A percentile compares a stretch with the other conserved stretches of the same genome.
Evolutionary conservation across 2,113 vertebrate species (phyloP).

Genomic region (Australoheros scitulus): DNA sequence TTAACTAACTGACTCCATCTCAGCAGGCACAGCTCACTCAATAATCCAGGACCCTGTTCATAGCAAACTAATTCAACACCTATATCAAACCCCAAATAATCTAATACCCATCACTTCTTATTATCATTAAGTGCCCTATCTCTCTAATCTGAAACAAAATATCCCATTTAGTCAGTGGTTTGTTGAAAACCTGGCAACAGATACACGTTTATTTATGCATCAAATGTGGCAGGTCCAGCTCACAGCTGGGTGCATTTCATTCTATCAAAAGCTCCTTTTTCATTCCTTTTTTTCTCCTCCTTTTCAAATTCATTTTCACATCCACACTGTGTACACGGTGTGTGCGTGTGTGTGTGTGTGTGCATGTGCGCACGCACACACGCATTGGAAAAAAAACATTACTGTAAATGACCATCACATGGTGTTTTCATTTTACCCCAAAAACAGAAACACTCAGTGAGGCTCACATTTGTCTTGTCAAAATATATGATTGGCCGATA

Average conservation of each 20-base stretch:
- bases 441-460: slow-evolving; percentile 64
- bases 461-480: slow-evolving; percentile 70
- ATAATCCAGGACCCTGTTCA: slow-evolving; percentile 35
- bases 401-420: slow-evolving; percentile 69
- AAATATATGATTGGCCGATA: slow-evolving; percentile 69
- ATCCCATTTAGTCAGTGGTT: slow-evolving; percentile 68
- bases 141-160: slow-evolving; percentile 75
- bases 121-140: slow-evolving; percentile 66
- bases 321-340: slow-evolving; percentile 50
- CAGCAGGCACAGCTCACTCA: slow-evolving; percentile 37
- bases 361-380: background rate
- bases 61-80: slow-evolving; percentile 40
- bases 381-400: slow-evolving; percentile 63
- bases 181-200: slow-evolving; percentile 75
- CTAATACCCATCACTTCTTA: slow-evolving; percentile 57
- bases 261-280: slow-evolving; percentile 82
- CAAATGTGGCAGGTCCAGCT: slow-evolving; percentile 76
- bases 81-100: slow-evolving; percentile 44
- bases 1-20: slow-evolving; percentile 6
- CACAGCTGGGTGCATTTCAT: slow-evolving; percentile 79
- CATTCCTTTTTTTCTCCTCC: slow-evolving; percentile 24
- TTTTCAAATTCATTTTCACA: slow-evolving; percentile 69
- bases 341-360: background rate
- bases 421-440: slow-evolving; percentile 64
- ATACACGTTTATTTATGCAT: slow-evolving; percentile 81